A percentile compares a stretch with the other conserved stretches of the same genome.
These are phyloP conservation scores for Sthenelais limicola DNA, from an alignment of 2,888 invertebrate genomes.

Conservation along the genomic window DNA sequence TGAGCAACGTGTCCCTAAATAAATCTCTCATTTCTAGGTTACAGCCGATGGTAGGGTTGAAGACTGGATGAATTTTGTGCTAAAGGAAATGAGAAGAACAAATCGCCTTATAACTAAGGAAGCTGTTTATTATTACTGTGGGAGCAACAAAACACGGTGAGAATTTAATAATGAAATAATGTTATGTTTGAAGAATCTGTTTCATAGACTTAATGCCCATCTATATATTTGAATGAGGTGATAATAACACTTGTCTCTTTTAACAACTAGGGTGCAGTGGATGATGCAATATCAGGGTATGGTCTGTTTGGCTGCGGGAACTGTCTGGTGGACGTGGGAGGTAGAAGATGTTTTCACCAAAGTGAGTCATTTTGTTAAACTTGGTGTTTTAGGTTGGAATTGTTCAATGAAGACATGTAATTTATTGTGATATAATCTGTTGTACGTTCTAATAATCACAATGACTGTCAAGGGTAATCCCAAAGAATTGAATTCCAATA, in stretches of 20 bases:
- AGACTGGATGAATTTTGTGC: constrained; percentile 91
- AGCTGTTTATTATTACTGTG: constrained; percentile 89
- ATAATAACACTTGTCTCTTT: constrained; percentile 13
- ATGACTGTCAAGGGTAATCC: no score
- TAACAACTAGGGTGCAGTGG: constrained; percentile 83
- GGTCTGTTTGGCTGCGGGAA: constrained; percentile 87
- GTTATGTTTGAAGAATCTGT: not conserved
- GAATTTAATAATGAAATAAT: not conserved
- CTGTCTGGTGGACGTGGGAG: constrained; percentile 97
- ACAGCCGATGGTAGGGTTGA: constrained; percentile 87
- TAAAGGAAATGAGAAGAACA: constrained; percentile 87
- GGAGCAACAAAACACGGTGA: constrained; percentile 78
- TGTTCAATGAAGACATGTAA: no score
- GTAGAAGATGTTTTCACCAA: constrained; percentile 89
- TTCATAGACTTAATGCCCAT: not conserved
- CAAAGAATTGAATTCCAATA: no score
- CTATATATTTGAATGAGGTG: no score
- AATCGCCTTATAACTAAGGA: constrained; percentile 89
- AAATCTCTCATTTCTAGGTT: no score
- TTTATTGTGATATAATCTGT: no score
- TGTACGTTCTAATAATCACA: no score
- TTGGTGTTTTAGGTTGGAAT: no score
- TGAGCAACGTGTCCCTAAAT: no score
- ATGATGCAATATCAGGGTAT: constrained; percentile 91
- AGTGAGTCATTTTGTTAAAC: no score